Evolutionary conservation across 2,888 invertebrate genomes (phyloP), one percentile per base, ranked within the genome.

Genomic region (Leptopterna dolabrata): DNA sequence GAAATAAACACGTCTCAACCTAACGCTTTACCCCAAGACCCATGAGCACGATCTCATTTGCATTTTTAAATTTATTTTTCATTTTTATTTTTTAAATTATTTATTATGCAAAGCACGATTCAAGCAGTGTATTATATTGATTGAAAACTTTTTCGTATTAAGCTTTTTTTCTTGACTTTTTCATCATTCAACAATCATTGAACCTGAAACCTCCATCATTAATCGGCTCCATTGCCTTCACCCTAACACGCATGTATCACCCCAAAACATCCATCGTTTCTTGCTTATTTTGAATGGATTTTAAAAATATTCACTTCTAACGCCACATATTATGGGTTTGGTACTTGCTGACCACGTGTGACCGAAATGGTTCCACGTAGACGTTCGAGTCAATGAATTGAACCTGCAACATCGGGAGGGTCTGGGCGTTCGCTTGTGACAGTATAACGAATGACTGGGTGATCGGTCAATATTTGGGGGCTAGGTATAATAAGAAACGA

Each of bases 1-100:
- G 24, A 63, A 73, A 73, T 73, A 73, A 73, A 73, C 73, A 73
- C 73, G 73, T 41, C 36, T 63, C 13, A 16, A 73, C 73, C 4
- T 73, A 41, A 73, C 19, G 73, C 73, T 73, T 73, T n/a, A 55
- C 30, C 73, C 73, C 36, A 0, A 73, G 7, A 16, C 73, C 73
- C 73, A 41, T 36, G 19, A 73, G 73, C 73, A 73, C 73, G 73
- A 73, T 73, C 9, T 36, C 73, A 73, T 73, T 73, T 73, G 36
- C 36, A 73, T 73, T 29, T n/a, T n/a, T n/a, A n/a, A n/a, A n/a
- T n/a, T n/a, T n/a, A n/a, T n/a, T n/a, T n/a, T n/a, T n/a, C n/a
- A n/a, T n/a, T n/a, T n/a, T n/a, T 71, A 11, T 41, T n/a, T 63
- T 63, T 63, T 63, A 63, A 24, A 63, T 63, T 24, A 63, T 63